Evolutionary conservation across 2,113 vertebrate genomes (phyloP), one percentile per base, ranked within the genome.

Genomic region (Vanacampus margaritifer): DNA sequence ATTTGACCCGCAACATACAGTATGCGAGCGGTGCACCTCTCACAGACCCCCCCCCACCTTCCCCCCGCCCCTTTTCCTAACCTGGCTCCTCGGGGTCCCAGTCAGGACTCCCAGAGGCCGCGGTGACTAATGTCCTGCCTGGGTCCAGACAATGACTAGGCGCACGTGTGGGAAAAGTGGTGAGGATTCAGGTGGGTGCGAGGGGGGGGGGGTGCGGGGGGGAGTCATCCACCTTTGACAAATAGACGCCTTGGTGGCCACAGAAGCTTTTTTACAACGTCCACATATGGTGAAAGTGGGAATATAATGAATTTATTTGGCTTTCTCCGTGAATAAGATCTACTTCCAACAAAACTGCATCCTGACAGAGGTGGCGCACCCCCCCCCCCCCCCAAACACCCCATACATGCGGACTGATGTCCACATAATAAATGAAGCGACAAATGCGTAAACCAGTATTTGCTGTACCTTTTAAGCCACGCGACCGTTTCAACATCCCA

Each of bases 41-140:
- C 43, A 17, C 43, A 5, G 16, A 46, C 16, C 43, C 16, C 50
- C 50, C 67, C 60, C 64, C 69, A 48, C 23, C 28, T 51, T 41
- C 56, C 64, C 24, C 68, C n/a, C n/a, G n/a, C n/a, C n/a, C n/a
- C n/a, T n/a, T n/a, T n/a, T n/a, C 23, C 45, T 58, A 64, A 32
- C 68, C 23, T 45, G 59, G 35, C 43, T 53, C 64, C 64, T 58
- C 76, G 72, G 23, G 51, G 78, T 79, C 79, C 78, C 23, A 51
- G 63, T 70, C 68, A 32, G 17, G 76, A 75, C 86, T 80, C 60
- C 69, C 76, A 59, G 79, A 26, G 77, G 84, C 87, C 79, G 88
- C 87, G 90, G 91, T 96, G 94, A 99, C 94, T 97, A 96, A 98
- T 96, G 95, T 94, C 93, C 87, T 93, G 93, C 93, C 94, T 90